Conservation (phyloP, 1,140 invertebrate genomes). For the Macrostomum lignano region DNA sequence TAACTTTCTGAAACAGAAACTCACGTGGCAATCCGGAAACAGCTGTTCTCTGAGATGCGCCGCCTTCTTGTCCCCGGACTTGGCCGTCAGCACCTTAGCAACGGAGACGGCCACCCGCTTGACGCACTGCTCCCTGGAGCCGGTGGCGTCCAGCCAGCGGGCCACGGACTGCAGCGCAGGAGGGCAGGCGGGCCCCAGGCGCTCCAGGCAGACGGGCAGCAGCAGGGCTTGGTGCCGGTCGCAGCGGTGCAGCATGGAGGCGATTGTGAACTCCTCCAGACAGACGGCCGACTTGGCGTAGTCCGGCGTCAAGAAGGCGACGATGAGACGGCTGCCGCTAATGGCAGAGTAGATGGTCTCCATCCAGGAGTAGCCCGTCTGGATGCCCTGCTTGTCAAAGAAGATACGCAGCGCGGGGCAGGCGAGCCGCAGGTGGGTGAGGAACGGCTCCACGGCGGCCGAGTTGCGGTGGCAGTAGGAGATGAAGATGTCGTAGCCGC, state of each 20-base stretch:
- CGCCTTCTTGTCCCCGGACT: no score
- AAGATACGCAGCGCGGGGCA: constrained; percentile 14
- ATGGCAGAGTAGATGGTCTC: constrained; percentile 15
- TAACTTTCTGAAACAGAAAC: no score
- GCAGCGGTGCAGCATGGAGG: constrained; percentile 11
- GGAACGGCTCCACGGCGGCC: constrained; percentile 10
- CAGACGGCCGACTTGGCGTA: constrained; percentile 17
- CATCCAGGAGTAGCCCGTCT: constrained; percentile 17
- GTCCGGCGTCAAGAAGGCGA: constrained; percentile 12
- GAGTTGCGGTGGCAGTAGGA: constrained; percentile 17
- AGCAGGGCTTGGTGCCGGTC: no score
- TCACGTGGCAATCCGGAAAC: no score
- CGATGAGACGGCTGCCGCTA: constrained; percentile 12
- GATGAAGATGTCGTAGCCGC: constrained; percentile 22
- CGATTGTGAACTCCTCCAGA: constrained; percentile 19
- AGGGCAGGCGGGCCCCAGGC: no score
- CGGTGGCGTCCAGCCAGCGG: no score
- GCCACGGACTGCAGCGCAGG: no score
- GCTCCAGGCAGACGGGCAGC: no score
- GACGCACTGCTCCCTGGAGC: no score
- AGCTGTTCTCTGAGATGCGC: no score
- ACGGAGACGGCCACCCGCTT: no score
- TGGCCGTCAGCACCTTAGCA: no score
- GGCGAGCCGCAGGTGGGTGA: constrained; percentile 9
- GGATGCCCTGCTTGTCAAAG: constrained; percentile 16